These are phyloP conservation scores for Sisor rabdophorus DNA, from an alignment of 2,113 vertebrate genomes.

Conservation along the genomic window DNA sequence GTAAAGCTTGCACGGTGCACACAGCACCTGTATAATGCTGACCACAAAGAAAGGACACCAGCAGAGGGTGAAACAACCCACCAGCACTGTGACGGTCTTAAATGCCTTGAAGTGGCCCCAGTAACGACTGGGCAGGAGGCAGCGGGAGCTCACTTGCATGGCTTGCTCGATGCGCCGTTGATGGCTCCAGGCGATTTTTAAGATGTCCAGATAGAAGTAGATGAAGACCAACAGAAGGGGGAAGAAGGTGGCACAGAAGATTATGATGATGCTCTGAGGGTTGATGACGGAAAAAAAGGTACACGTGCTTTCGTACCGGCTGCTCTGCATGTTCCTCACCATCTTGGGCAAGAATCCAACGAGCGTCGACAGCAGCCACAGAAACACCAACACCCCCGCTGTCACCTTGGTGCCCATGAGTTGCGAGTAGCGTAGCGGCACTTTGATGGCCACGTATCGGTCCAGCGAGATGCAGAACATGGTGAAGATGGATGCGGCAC, in stretches of 20 bases:
- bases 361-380: conserved; percentile 74
- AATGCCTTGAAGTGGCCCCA: conserved; percentile 79
- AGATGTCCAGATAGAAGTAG: conserved; percentile 88
- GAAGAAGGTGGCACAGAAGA: conserved; percentile 79
- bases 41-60: conserved; percentile 85
- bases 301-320: conserved; percentile 60
- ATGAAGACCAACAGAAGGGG: conserved; percentile 75
- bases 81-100: conserved; percentile 76
- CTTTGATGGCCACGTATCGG: conserved; percentile 85
- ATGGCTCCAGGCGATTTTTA: conserved; percentile 80
- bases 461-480: conserved; percentile 83
- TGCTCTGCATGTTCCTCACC: conserved; percentile 65
- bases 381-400: conserved; percentile 52
- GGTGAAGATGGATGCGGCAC: conserved; percentile 81
- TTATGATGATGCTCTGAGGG: conserved; percentile 68
- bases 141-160: conserved; percentile 58
- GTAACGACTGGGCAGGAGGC: conserved; percentile 43
- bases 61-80: conserved; percentile 80
- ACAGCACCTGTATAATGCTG: conserved; percentile 73
- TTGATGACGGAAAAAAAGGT: conserved; percentile 80
- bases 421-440: conserved; percentile 77
- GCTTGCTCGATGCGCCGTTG: conserved; percentile 75
- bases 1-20: conserved; percentile 68
- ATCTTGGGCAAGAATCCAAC: conserved; percentile 80
- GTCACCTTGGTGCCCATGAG: conserved; percentile 65